phyloP scores from a whole-genome alignment of 2,113 vertebrate species.

The Lepus europaeus region DNA sequence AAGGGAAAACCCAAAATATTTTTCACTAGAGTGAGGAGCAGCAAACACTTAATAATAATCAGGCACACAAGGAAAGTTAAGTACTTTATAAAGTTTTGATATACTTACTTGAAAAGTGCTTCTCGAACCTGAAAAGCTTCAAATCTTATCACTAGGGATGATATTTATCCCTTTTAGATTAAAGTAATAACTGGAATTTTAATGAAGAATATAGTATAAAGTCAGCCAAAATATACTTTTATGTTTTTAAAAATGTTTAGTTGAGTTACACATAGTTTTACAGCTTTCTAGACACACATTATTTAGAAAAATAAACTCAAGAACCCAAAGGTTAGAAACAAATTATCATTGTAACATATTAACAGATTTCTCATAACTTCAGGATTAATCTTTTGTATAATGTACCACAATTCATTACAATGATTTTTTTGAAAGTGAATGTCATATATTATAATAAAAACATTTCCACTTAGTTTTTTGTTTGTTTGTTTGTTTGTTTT shows the following conservation, averaged over 20 bases:
- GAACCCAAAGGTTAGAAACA: background rate
- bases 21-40: background rate
- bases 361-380: background rate
- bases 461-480: background rate
- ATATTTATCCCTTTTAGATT: background rate
- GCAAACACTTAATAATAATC: background rate
- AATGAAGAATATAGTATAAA: background rate
- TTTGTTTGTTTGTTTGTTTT: no score
- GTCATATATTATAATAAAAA: background rate
- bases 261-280: background rate
- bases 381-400: background rate
- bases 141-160: background rate
- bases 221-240: background rate
- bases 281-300: background rate
- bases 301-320: background rate
- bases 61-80: background rate
- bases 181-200: background rate
- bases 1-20: background rate
- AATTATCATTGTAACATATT: background rate
- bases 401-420: background rate
- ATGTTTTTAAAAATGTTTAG: background rate
- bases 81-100: background rate
- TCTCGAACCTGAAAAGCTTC: background rate
- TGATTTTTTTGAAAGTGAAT: slow-evolving; percentile 25
- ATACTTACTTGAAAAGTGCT: background rate